phyloP scores from a whole-genome alignment of 2,113 vertebrate genomes.

The Spermophilus dauricus region DNA sequence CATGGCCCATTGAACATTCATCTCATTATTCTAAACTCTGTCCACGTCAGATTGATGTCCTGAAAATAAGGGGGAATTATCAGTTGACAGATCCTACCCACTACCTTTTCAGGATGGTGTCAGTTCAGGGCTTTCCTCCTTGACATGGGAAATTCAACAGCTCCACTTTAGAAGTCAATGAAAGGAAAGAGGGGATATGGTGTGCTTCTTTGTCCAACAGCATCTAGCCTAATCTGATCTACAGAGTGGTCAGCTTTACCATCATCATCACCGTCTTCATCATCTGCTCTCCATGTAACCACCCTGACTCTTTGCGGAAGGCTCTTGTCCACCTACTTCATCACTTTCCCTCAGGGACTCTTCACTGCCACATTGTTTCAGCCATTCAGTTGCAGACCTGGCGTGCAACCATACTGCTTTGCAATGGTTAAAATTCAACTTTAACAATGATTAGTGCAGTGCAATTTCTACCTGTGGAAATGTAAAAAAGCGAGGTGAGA shows the following conservation, averaged over 20 bases:
- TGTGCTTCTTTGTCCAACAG: neutral
- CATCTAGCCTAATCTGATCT: neutral
- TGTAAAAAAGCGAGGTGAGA: neutral
- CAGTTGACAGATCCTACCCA: too few species aligned
- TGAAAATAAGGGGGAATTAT: too few species aligned
- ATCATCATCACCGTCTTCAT: neutral
- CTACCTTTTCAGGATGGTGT: neutral
- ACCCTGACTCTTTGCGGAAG: neutral
- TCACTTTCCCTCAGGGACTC: neutral
- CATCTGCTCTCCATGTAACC: neutral
- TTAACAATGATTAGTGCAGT: neutral
- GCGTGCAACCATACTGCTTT: neutral
- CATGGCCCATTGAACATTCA: too few species aligned
- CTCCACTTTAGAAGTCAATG: neutral
- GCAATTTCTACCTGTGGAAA: neutral
- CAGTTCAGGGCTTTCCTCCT: neutral
- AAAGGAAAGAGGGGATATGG: neutral
- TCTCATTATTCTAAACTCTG: too few species aligned
- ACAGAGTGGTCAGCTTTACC: neutral
- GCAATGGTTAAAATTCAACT: neutral
- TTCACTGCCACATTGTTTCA: neutral
- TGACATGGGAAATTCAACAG: neutral
- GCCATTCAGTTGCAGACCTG: neutral
- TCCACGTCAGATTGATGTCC: too few species aligned
- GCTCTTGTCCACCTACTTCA: neutral